phyloP scores from a whole-genome alignment of 2,797 vertebrate genomes.

The Cercopithecus diana region DNA sequence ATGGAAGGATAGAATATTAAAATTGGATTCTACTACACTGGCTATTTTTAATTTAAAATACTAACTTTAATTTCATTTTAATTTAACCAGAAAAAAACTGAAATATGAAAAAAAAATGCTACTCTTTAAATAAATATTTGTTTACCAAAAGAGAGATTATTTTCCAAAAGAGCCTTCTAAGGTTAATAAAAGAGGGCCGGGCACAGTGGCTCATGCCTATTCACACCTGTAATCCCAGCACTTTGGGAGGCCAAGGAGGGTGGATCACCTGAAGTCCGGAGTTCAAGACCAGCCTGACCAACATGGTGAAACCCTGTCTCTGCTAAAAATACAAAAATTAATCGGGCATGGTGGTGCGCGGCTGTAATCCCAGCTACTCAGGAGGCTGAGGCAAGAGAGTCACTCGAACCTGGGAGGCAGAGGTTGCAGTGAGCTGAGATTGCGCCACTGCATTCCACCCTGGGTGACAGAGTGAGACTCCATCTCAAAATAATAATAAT shows the following conservation, averaged over 20 bases:
- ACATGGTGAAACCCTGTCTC: neutral
- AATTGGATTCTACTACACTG: neutral
- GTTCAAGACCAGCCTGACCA: neutral
- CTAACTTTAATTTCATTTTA: slow-evolving; percentile 27
- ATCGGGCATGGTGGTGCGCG: fast-evolving
- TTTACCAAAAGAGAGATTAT: neutral
- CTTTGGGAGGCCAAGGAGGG: neutral
- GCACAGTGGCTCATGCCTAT: neutral
- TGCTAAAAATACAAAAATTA: neutral
- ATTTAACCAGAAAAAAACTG: slow-evolving; percentile 34
- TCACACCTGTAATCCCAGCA: neutral
- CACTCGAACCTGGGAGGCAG: neutral
- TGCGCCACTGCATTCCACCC: neutral
- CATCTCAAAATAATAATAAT: no score
- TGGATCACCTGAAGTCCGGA: neutral
- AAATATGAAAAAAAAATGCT: neutral
- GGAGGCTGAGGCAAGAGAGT: no score
- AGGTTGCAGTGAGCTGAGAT: neutral
- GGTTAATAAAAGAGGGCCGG: neutral
- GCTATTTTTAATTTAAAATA: slow-evolving; percentile 31
- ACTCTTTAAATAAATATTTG: slow-evolving; percentile 19
- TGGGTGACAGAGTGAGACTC: neutral
- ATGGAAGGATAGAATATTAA: neutral
- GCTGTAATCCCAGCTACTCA: neutral
- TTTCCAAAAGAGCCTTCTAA: slow-evolving; percentile 3